Percentiles rank a stretch among this genome's conserved stretches.
Conservation (phyloP, 2,797 vertebrate genomes). For the Amniataba percoides region DNA sequence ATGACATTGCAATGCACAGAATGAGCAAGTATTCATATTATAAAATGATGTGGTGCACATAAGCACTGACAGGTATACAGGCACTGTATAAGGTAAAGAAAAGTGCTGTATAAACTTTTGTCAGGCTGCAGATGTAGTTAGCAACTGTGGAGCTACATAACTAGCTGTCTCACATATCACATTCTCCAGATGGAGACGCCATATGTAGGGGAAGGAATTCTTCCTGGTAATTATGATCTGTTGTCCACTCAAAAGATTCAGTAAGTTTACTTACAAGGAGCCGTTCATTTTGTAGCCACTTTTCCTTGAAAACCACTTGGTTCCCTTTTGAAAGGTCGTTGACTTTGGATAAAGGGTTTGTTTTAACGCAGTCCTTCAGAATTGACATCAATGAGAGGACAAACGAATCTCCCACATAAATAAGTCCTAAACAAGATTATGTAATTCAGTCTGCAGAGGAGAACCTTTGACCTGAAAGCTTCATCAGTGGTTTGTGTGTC, state of each 20-base stretch:
- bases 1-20: not conserved
- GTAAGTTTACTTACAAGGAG: conserved; percentile 4
- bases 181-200: conserved; percentile 61
- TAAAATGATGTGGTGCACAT: not conserved
- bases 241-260: conserved; percentile 31
- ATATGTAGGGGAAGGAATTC: conserved; percentile 51
- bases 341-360: not conserved
- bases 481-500: no score
- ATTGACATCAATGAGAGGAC: conserved; percentile 21
- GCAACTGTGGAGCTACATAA: conserved; percentile 33
- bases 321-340: not conserved
- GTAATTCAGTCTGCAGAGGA: not conserved
- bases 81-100: not conserved
- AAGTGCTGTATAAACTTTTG: conserved; percentile 12
- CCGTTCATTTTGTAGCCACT: not conserved
- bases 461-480: no score
- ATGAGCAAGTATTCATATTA: not conserved
- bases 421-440: conserved; percentile 1
- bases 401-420: conserved; percentile 5
- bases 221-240: conserved; percentile 35
- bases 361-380: not conserved
- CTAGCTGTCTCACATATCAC: conserved; percentile 52
- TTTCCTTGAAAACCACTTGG: not conserved
- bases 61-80: not conserved
- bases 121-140: conserved; percentile 37